phyloP scores from a whole-genome alignment of 2,113 vertebrate species.

The Pseudopodoces humilis region DNA sequence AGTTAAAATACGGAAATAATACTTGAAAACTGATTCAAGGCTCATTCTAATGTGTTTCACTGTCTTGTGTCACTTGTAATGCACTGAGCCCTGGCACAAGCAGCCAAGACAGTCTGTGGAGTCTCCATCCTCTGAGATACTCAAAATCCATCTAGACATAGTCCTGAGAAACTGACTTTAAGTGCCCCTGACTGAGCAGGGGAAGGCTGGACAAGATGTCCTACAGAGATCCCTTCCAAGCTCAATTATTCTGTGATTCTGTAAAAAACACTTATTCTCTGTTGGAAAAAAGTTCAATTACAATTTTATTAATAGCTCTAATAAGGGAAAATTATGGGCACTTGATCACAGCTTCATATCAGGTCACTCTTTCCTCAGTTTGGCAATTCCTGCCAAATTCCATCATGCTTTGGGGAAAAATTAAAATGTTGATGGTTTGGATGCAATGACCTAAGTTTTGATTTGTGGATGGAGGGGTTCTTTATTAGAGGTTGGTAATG shows the following conservation, averaged over 20 bases:
- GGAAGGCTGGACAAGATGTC: background rate
- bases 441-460: background rate
- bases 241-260: background rate
- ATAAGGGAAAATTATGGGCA: background rate
- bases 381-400: background rate
- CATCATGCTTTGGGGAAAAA: background rate
- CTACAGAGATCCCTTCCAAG: background rate
- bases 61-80: background rate
- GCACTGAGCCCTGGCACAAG: background rate
- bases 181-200: fast-evolving
- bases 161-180: background rate
- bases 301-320: background rate
- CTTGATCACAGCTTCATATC: background rate
- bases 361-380: background rate
- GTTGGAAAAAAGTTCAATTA: background rate
- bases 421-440: background rate
- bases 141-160: background rate
- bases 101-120: background rate
- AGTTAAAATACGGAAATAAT: background rate
- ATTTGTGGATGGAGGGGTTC: background rate
- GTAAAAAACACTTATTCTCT: background rate
- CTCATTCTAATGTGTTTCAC: background rate
- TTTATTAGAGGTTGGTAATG: background rate
- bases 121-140: background rate
- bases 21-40: background rate